Conservation (phyloP, 2,888 invertebrate genomes). For the Drosophila eohydei region DNA sequence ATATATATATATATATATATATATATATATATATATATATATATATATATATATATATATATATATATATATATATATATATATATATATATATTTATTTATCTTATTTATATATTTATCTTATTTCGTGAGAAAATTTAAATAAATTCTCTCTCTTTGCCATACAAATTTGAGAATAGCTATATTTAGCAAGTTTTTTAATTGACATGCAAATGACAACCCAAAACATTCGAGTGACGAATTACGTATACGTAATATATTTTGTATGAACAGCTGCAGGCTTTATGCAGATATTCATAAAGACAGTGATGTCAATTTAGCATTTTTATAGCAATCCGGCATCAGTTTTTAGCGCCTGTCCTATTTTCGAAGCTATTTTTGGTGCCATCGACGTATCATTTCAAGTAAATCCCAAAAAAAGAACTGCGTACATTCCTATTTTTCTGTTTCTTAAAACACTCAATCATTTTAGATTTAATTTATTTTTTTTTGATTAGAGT, state of each 20-base stretch:
- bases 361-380: background rate
- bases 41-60: background rate
- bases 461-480: too few species aligned
- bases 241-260: slow-evolving; percentile 31
- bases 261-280: slow-evolving; percentile 28
- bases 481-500: too few species aligned
- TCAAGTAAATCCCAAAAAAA: background rate
- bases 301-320: slow-evolving; percentile 13
- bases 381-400: too few species aligned
- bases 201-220: slow-evolving; percentile 37
- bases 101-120: background rate
- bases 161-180: slow-evolving; percentile 2
- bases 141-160: background rate
- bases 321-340: background rate
- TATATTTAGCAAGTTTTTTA: slow-evolving; percentile 36
- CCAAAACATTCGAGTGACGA: slow-evolving; percentile 34
- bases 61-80: background rate
- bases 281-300: too few species aligned
- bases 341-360: background rate
- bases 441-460: background rate
- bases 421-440: background rate
- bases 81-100: background rate
- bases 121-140: background rate
- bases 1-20: background rate
- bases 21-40: background rate